Base-by-base conservation (phyloP, 2,888 invertebrate species). In the Ophonus ardosiacus region DNA sequence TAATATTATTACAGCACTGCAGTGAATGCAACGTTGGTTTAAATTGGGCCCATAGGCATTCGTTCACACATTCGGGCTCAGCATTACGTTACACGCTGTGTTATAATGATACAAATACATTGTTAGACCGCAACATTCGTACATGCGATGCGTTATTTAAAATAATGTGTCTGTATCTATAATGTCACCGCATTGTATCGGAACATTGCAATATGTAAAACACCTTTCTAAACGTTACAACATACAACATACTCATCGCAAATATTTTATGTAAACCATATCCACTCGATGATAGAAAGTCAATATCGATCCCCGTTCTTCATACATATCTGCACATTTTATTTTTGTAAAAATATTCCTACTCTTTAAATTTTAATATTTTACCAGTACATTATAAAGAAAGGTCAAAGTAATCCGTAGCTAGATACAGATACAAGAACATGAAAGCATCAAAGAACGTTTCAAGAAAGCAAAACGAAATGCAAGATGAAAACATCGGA, bases 21-120 rank as follows among this genome's bases (percentile, higher is more conserved):
- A 78, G 56, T 56, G 31, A 78, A 57, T 56, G 57, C 56, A 78
- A 80, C 40, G 61, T 38, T 61, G 61, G 59, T 61, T 59, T 38
- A 61, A 80, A 80, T 80, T 80, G 61, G 79, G 61, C 79, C 79
- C 79, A 57, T 57, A 80, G 79, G 79, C 79, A 59, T 80, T 80
- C 38, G 59, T 24, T 17, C 59, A 40, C 61, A 18, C n/a, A 59
- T 80, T 80, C 79, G 40, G 79, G 59, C 79, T 17, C 10, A 24
- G 78, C 57, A 57, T 57, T 78, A 15, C 78, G 78, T 57, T 78
- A 57, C 78, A 57, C 24, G 57, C 13, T 57, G 57, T 78, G 57
- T 76, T 76, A 51, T 78, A 56, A 57, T 57, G 78, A 78, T 78
- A 78, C 56, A 31, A 56, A 78, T 78, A 78, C 57, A 78, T 78